Conservation (phyloP, 2,113 vertebrate genomes). For the Clinocottus analis region DNA sequence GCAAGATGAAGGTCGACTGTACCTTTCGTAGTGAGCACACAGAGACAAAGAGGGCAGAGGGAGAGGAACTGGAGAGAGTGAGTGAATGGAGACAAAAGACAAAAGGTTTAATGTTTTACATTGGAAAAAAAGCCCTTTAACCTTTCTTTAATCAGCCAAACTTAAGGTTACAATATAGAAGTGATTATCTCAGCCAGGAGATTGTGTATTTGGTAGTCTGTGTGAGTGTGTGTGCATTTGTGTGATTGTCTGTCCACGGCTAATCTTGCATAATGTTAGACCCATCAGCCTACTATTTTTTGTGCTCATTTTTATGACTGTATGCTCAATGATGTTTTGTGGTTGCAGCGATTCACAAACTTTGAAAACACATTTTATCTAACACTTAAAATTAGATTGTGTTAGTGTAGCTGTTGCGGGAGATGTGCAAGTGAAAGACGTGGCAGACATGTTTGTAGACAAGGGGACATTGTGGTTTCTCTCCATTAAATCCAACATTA, state of each 20-base stretch:
- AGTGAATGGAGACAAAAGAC: conserved; percentile 6
- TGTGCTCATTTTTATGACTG: background rate
- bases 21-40: conserved; percentile 32
- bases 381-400: background rate
- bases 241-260: background rate
- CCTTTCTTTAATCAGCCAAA: conserved; percentile 15
- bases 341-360: background rate
- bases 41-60: conserved; percentile 12
- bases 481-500: background rate
- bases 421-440: background rate
- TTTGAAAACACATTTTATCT: background rate
- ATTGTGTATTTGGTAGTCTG: background rate
- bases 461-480: background rate
- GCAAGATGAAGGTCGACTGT: conserved; percentile 76
- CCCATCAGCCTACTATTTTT: background rate
- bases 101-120: conserved; percentile 8
- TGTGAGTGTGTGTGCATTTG: background rate
- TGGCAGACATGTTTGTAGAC: background rate
- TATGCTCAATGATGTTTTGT: background rate
- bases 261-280: background rate
- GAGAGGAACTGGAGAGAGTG: background rate
- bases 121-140: background rate
- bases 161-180: background rate
- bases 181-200: background rate
- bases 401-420: background rate